phyloP scores from a whole-genome alignment of 2,797 vertebrate genomes.

The Cygnus olor region DNA sequence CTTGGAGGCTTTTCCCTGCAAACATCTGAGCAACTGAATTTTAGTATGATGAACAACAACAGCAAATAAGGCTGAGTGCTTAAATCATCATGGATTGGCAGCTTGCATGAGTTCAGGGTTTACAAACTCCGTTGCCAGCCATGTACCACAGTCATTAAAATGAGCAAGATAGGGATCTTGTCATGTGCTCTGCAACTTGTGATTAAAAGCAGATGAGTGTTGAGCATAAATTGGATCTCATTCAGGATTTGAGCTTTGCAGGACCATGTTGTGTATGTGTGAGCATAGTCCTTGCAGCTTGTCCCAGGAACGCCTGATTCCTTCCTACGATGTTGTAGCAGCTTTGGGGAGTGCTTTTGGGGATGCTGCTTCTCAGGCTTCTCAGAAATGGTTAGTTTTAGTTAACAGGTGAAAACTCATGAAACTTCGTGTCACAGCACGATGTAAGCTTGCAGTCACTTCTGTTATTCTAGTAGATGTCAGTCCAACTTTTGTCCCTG shows the following conservation, averaged over 20 bases:
- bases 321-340: not conserved
- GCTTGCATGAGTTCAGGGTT: not conserved
- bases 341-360: not conserved
- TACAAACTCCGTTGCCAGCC: not conserved
- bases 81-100: not conserved
- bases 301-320: not conserved
- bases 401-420: not conserved
- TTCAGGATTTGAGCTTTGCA: not conserved
- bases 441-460: not conserved
- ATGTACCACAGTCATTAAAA: not conserved
- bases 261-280: fast-evolving
- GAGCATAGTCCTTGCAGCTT: not conserved
- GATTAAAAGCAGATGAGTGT: not conserved
- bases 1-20: not conserved
- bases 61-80: not conserved
- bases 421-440: not conserved
- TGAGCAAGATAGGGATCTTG: not conserved
- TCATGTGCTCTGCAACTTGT: not conserved
- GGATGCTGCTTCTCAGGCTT: not conserved
- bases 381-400: fast-evolving
- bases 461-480: not conserved
- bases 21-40: not conserved
- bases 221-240: not conserved
- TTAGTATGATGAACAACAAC: not conserved
- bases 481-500: not conserved